Conservation (phyloP, 2,113 vertebrate genomes). For the Tenrec ecaudatus region DNA sequence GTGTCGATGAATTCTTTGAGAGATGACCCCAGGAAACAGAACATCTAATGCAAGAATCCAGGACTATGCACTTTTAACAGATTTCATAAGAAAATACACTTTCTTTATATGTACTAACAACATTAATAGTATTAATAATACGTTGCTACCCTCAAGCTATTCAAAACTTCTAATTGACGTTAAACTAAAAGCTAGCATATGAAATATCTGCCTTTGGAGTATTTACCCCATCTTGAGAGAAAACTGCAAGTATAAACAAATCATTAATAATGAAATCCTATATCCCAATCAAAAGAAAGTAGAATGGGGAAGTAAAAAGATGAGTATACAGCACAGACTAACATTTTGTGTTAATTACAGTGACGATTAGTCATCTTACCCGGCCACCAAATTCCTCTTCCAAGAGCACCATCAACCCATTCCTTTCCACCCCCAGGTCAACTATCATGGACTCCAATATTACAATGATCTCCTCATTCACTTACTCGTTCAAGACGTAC, state of each 20-base stretch:
- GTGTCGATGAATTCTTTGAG: background rate
- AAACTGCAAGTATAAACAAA: slow-evolving; percentile 50
- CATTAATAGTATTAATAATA: slow-evolving; percentile 58
- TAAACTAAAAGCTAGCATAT: slow-evolving; percentile 30
- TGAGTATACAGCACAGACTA: slow-evolving; percentile 29
- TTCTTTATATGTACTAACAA: slow-evolving; percentile 34
- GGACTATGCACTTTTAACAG: slow-evolving; percentile 37
- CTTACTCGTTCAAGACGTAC: background rate
- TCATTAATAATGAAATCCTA: slow-evolving; percentile 40
- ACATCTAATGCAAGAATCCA: background rate
- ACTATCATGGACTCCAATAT: background rate
- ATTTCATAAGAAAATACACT: slow-evolving; percentile 40
- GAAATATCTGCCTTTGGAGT: slow-evolving; percentile 18
- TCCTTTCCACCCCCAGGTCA: background rate
- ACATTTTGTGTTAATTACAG: background rate
- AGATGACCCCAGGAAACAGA: background rate
- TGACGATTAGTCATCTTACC: background rate
- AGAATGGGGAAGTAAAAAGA: background rate
- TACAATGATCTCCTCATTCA: background rate
- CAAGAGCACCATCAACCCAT: background rate
- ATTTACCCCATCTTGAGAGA: background rate
- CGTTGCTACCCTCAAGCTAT: background rate
- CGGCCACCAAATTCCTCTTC: background rate
- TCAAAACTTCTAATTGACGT: slow-evolving; percentile 63
- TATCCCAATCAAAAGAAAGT: slow-evolving; percentile 22